phyloP scores from a whole-genome alignment of 2,113 vertebrate species.

The Chunga burmeisteri region DNA sequence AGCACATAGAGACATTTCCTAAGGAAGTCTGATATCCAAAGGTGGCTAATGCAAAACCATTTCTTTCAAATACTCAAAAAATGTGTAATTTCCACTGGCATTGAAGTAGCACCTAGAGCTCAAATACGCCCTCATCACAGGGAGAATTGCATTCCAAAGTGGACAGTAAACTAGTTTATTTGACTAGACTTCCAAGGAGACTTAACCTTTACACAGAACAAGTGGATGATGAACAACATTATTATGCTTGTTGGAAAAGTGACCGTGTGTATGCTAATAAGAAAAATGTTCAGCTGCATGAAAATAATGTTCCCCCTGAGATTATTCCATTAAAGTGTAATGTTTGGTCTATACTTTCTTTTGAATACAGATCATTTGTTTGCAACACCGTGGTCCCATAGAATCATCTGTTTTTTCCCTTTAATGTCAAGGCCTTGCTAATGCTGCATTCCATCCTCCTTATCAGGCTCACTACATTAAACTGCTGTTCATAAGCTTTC shows the following conservation, averaged over 20 bases:
- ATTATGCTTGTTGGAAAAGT: conserved; percentile 24
- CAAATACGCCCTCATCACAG: neutral
- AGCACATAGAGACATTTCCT: neutral
- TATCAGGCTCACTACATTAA: neutral
- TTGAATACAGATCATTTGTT: conserved; percentile 27
- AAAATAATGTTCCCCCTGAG: conserved; percentile 18
- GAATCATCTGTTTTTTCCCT: neutral
- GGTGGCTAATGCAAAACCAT: neutral
- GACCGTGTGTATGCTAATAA: conserved; percentile 7
- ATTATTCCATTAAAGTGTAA: conserved; percentile 38
- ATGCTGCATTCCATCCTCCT: neutral
- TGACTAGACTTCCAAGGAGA: neutral
- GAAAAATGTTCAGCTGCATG: conserved; percentile 1
- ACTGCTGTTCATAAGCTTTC: neutral
- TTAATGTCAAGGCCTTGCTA: conserved; percentile 1
- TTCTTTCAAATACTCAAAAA: neutral
- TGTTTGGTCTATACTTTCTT: conserved; percentile 7
- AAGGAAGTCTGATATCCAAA: neutral
- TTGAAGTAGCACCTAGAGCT: neutral
- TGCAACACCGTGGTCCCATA: neutral
- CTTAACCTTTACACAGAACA: conserved; percentile 15
- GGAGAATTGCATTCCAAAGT: neutral
- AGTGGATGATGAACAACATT: conserved; percentile 1
- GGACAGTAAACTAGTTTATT: neutral
- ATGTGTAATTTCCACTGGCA: neutral